phyloP scores from a whole-genome alignment of 2,888 invertebrate species.

The Camptogramma bilineatum region DNA sequence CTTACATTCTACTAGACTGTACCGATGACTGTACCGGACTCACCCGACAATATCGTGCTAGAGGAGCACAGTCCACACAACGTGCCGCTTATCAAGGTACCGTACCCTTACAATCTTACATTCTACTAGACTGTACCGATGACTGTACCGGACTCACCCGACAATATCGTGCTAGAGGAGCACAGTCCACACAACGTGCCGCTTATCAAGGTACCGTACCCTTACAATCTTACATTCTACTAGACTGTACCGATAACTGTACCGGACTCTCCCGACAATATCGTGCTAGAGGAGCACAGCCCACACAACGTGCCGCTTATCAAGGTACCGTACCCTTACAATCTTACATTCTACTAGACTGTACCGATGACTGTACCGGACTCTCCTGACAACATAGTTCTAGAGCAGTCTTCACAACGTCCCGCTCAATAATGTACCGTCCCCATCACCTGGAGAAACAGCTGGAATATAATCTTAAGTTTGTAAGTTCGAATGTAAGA shows the following conservation, averaged over 20 bases:
- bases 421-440: slow-evolving; percentile 95
- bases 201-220: slow-evolving; percentile 92
- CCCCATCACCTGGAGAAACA: no score
- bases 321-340: slow-evolving; percentile 86
- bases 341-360: no score
- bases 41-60: slow-evolving; percentile 94
- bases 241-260: slow-evolving; percentile 97
- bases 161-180: slow-evolving; percentile 97
- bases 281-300: slow-evolving; percentile 93
- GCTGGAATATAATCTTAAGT: no score
- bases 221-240: no score
- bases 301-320: slow-evolving; percentile 90
- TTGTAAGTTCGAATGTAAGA: no score
- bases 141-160: slow-evolving; percentile 95
- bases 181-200: slow-evolving; percentile 86
- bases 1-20: no score
- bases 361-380: slow-evolving; percentile 98
- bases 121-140: slow-evolving; percentile 96
- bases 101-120: no score
- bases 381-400: slow-evolving; percentile 94
- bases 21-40: slow-evolving; percentile 98
- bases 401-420: slow-evolving; percentile 87
- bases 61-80: slow-evolving; percentile 87
- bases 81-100: slow-evolving; percentile 95
- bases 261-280: slow-evolving; percentile 95